Evolutionary conservation across 2,888 invertebrate species (phyloP).

Genomic region (Lasioglossum morio): DNA sequence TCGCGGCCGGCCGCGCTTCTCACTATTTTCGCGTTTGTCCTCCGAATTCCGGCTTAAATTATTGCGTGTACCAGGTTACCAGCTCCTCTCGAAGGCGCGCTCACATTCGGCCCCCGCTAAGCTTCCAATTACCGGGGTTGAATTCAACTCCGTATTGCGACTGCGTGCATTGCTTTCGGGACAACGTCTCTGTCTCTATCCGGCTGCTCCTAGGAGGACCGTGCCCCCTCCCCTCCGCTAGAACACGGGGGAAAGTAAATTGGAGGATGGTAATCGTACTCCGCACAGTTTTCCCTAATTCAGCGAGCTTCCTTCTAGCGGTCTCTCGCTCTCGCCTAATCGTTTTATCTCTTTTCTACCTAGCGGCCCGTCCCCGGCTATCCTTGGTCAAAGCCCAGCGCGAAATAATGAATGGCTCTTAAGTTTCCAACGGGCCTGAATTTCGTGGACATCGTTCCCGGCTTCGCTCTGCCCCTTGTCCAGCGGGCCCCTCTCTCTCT

Average conservation of each 20-base stretch:
- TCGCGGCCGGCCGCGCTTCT: slow-evolving; percentile 26
- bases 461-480: slow-evolving; percentile 21
- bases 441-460: slow-evolving; percentile 49
- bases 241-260: slow-evolving; percentile 69
- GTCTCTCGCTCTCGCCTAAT: neutral
- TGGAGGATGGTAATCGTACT: slow-evolving; percentile 72
- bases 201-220: slow-evolving; percentile 4
- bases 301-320: slow-evolving; percentile 60
- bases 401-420: slow-evolving; percentile 69
- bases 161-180: slow-evolving; percentile 26
- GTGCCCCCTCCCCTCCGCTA: neutral
- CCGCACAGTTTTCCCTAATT: slow-evolving; percentile 75
- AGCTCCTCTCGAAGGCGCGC: slow-evolving; percentile 45
- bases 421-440: slow-evolving; percentile 59
- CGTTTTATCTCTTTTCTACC: neutral
- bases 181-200: slow-evolving; percentile 4
- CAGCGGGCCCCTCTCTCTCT: neutral
- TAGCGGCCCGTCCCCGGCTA: neutral
- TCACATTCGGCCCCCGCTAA: slow-evolving; percentile 65
- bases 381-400: slow-evolving; percentile 26
- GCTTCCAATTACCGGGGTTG: slow-evolving; percentile 74
- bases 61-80: slow-evolving; percentile 60
- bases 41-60: slow-evolving; percentile 67
- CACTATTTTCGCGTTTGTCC: slow-evolving; percentile 64
- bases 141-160: slow-evolving; percentile 44